Evolutionary conservation across 2,797 vertebrate genomes (phyloP).

Genomic region (Tachyglossus aculeatus): DNA sequence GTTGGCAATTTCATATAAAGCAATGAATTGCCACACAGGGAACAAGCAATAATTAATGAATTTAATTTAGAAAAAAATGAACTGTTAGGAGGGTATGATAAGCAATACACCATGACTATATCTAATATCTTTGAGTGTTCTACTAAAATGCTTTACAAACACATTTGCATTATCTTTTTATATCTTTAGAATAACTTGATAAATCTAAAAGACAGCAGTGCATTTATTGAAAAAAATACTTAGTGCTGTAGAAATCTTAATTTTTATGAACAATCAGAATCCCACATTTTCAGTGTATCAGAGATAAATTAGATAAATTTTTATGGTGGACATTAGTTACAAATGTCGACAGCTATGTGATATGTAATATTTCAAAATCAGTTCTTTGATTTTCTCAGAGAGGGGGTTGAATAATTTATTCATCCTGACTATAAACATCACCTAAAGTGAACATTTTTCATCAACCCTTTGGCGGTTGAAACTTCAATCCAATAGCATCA

Average conservation of each 20-base stretch:
- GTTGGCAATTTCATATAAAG: constrained; percentile 21
- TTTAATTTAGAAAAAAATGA: constrained; percentile 41
- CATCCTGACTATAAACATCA: not conserved
- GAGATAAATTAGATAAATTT: constrained; percentile 41
- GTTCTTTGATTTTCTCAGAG: constrained; percentile 28
- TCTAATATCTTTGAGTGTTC: not conserved
- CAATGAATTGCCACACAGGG: constrained; percentile 15
- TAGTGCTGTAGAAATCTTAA: not conserved
- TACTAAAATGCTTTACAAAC: constrained; percentile 40
- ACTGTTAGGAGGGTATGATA: not conserved
- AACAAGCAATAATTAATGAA: not conserved
- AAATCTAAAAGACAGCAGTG: not conserved
- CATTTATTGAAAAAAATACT: constrained; percentile 19
- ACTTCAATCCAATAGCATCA: not conserved
- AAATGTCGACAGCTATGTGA: constrained; percentile 7
- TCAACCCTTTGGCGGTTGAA: constrained; percentile 1
- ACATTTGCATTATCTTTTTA: constrained; percentile 14
- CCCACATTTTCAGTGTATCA: not conserved
- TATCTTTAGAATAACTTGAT: constrained; percentile 4
- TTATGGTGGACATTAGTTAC: constrained; percentile 3
- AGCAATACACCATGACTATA: not conserved
- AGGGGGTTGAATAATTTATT: constrained; percentile 30
- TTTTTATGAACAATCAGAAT: constrained; percentile 21
- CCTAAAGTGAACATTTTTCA: constrained; percentile 5
- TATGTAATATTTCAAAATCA: constrained; percentile 33